Evolutionary conservation across 2,113 vertebrate genomes (phyloP), one percentile per base, ranked within the genome.

Genomic region (Agelaius phoeniceus): DNA sequence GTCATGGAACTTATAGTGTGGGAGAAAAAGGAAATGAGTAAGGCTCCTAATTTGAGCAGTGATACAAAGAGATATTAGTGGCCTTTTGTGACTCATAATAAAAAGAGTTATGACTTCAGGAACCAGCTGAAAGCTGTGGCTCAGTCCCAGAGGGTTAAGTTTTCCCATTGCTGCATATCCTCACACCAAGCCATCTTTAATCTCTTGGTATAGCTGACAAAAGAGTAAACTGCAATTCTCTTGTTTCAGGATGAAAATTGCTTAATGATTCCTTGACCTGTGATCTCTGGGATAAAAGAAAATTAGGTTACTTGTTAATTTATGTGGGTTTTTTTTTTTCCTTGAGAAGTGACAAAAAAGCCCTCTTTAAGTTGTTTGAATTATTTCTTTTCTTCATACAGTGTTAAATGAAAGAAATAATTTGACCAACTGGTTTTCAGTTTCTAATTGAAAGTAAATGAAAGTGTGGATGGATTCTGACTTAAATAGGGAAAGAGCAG

Each of bases 81-180:
- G 48, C 59, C n/a, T 87, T 83, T 69, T 93, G 73, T 87, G 84
- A 78, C 57, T 96, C 61, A 15, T 35, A 90, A 78, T 13, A 76
- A 69, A 90, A 81, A 59, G 63, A 89, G 15, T 91, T 87, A 55
- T 74, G n/a, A 74, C 43, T 95, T 89, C 69, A 93, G 87, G 33
- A 95, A 67, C 11, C 51, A 63, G 18, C 63, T 80, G 69, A 71
- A 95, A 93, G 43, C 61, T 67, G 73, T 81, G 68, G 55, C 87
- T 91, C 55, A 43, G 33, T 71, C 81, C 61, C 87, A 87, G 66
- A 79, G 52, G 59, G 65, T 65, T 48, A 55, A 43, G 27, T 89
- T 95, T 78, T 84, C 57, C 52, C 84, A 37, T 31, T 61, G 63
- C 62, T 84, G 77, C 28, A 21, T 43, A 69, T 69, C 30, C 39